phyloP scores from a whole-genome alignment of 2,797 vertebrate genomes.

The Ctenopoma kingsleyae region DNA sequence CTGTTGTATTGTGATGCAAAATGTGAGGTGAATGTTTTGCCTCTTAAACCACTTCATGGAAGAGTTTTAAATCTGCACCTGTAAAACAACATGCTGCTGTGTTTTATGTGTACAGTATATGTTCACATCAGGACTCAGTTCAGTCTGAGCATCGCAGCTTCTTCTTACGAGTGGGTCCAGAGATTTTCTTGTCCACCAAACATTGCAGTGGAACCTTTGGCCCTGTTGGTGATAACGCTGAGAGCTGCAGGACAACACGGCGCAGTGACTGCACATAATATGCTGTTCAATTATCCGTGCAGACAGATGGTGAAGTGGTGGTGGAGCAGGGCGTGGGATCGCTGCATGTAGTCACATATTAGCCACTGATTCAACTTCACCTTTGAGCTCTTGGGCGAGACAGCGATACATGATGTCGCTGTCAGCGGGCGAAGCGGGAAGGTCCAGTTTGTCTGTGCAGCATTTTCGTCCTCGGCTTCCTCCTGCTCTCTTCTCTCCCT shows the following conservation, averaged over 20 bases:
- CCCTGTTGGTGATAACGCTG: conserved; percentile 29
- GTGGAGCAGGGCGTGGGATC: conserved; percentile 67
- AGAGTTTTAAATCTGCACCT: no score
- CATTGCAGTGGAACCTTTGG: conserved; percentile 39
- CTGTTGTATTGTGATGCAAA: no score
- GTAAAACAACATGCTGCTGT: neutral
- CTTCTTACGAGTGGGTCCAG: neutral
- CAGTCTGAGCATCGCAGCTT: neutral
- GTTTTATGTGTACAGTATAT: neutral
- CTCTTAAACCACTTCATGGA: no score
- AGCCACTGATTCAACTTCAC: conserved; percentile 67
- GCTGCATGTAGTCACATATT: conserved; percentile 60
- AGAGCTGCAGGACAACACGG: conserved; percentile 52
- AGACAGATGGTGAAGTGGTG: conserved; percentile 58
- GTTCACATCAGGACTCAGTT: neutral
- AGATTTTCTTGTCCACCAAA: conserved; percentile 18
- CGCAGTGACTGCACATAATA: conserved; percentile 49
- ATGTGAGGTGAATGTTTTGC: neutral
- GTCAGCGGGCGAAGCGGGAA: neutral
- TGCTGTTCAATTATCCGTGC: conserved; percentile 62
- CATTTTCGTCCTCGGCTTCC: conserved; percentile 11
- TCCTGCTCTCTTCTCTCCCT: conserved; percentile 1
- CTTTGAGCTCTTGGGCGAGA: conserved; percentile 40
- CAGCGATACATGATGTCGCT: neutral
- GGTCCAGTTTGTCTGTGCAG: neutral